Evolutionary conservation across 2,797 vertebrate genomes (phyloP), one percentile per base, ranked within the genome.

Genomic region (Spea hammondii): DNA sequence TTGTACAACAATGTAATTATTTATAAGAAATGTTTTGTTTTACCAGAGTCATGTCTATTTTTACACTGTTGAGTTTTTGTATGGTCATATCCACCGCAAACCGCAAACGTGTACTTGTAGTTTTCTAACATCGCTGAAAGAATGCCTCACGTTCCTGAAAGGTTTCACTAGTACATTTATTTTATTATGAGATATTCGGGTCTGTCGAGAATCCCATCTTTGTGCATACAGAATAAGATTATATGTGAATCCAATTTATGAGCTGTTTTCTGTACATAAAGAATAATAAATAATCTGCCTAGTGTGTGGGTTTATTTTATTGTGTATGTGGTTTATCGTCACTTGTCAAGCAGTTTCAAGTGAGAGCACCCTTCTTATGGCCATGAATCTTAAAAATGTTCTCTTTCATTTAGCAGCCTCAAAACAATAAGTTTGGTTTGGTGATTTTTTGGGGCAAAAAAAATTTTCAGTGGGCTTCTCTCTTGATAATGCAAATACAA

Each of bases 41-140:
- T 89, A 84, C 77, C 86, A 89, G 84, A 90, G 88, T 88, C 85
- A 86, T 90, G 90, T 89, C 84, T 92, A 91, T 92, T 93, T 93
- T 93, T 92, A 87, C 93, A 93, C 89, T 78, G 81, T 87, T 84
- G 6, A 86, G 87, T 90, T 85, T 84, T 84, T 86, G 85, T 89
- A 64, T 67, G 11, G 55, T 60, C 73, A 59, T 48, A 70, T 9
- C 4, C 60, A 74, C 6, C 68, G 46, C 67, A 62, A 47, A 70
- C 8, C 12, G 51, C 7, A 54, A 57, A 59, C 45, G 14, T 89
- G 88, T 88, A 84, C 87, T 70, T 83, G 70, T 65, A 70, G 84
- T 84, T 89, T 92, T 90, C 90, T 64, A 89, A 86, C 79, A 76
- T 84, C 88, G 79, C 85, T 84, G 74, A 72, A 62, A 74, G 44